Base-by-base conservation (phyloP, 2,888 invertebrate species). In the Phymatocera aterrima region DNA sequence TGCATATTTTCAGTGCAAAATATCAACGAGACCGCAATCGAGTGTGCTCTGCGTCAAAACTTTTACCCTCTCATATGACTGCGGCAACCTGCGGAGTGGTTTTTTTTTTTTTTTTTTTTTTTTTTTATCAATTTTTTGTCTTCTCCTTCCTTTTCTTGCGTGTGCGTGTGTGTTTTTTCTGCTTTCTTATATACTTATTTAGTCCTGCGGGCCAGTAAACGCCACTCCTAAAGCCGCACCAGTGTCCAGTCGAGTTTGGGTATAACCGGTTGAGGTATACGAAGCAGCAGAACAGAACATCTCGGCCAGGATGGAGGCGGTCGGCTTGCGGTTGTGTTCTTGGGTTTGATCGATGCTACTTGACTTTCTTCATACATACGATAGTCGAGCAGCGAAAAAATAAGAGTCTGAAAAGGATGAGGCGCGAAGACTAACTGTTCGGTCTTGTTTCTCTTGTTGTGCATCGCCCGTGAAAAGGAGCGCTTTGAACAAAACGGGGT, bases 261-360 rank as follows among this genome's bases (percentile, higher is more conserved):
- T 21, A 72, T 51, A 72, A 72, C 72, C 72, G 72, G 72, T 72
- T 48, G 51, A 72, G 34, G 72, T 51, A 48, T 51, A 72, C n/a
- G n/a, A n/a, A n/a, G n/a, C n/a, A n/a, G n/a, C n/a, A n/a, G n/a
- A n/a, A n/a, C n/a, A n/a, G n/a, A n/a, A n/a, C n/a, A n/a, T n/a
- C n/a, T 51, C 72, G 72, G 24, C 72, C 51, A 51, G n/a, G n/a
- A n/a, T n/a, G n/a, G n/a, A n/a, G n/a, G n/a, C 72, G 51, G 70
- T 51, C 48, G 51, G 31, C n/a, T 18, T 31, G 5, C 31, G 70
- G 31, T 18, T 43, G 34, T 72, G 72, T 72, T 51, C 21, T 72
- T 72, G 51, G 43, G 34, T 72, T 72, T 72, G 72, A 72, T 72
- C 21, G 72, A 72, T 51, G 72, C 72, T 72, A 72, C 72, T 72